These are phyloP conservation scores for Brachyistius frenatus DNA, from an alignment of 2,113 vertebrate species.

Conservation along the genomic window DNA sequence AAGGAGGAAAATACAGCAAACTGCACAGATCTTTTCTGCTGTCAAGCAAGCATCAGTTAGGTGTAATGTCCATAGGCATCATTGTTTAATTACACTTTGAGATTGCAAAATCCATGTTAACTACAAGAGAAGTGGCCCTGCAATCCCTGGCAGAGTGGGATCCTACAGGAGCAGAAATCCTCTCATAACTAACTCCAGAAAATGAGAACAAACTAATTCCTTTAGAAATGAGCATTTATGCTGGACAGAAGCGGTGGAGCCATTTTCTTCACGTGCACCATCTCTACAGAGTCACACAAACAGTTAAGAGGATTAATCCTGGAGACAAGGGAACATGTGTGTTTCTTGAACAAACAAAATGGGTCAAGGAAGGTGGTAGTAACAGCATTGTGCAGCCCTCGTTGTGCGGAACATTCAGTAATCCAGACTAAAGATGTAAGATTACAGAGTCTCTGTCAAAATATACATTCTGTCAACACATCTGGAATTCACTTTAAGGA, in stretches of 20 bases:
- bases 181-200: slow-evolving; percentile 1
- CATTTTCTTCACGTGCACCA: slow-evolving; percentile 31
- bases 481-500: background rate
- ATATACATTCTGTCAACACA: background rate
- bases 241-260: background rate
- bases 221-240: background rate
- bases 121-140: background rate
- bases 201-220: slow-evolving; percentile 7
- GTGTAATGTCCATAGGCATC: background rate
- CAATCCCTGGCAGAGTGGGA: background rate
- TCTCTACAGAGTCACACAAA: slow-evolving; percentile 40
- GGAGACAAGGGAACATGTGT: slow-evolving; percentile 25
- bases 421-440: background rate
- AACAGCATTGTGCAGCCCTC: background rate
- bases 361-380: slow-evolving; percentile 4
- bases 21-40: background rate
- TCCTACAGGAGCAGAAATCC: background rate
- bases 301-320: slow-evolving; percentile 76
- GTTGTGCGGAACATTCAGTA: background rate
- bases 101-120: background rate
- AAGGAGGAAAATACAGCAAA: slow-evolving; percentile 8
- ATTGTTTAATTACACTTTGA: slow-evolving; percentile 4
- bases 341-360: slow-evolving; percentile 45
- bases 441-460: background rate
- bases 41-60: background rate